Evolutionary conservation across 2,888 invertebrate species (phyloP).

Genomic region (Dynastes maya): DNA sequence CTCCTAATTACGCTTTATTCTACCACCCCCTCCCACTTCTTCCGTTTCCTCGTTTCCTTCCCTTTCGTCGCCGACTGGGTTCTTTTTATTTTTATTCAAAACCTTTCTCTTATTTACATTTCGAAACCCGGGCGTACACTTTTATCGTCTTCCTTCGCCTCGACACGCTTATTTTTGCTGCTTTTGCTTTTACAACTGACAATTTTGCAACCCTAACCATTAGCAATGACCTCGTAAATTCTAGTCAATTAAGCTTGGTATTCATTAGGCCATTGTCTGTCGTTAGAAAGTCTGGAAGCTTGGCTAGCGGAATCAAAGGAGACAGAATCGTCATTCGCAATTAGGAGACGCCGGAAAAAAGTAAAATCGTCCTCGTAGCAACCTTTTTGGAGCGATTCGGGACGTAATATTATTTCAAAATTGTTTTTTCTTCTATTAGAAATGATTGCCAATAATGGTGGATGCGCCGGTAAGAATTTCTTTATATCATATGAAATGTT

Average conservation of each 20-base stretch:
- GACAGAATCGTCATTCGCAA: not conserved
- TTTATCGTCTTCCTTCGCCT: not conserved
- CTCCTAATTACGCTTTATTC: slow-evolving; percentile 6
- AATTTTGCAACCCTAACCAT: slow-evolving; percentile 28
- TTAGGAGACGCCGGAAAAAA: not conserved
- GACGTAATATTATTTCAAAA: not conserved
- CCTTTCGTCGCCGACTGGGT: not conserved
- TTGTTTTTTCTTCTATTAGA: not conserved
- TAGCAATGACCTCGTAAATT: slow-evolving; percentile 38
- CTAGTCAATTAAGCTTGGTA: slow-evolving; percentile 29
- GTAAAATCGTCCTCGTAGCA: not conserved
- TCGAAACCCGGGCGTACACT: not conserved
- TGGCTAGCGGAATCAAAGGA: slow-evolving; percentile 4
- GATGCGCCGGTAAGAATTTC: no score
- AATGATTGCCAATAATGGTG: no score
- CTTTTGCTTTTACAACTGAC: slow-evolving; percentile 26
- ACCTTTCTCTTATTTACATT: slow-evolving; percentile 13
- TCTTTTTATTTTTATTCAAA: slow-evolving; percentile 13
- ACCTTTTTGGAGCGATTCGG: not conserved
- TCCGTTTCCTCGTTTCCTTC: not conserved
- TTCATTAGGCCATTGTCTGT: slow-evolving; percentile 34
- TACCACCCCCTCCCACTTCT: not conserved
- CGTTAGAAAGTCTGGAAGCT: slow-evolving; percentile 10
- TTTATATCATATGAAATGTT: no score
- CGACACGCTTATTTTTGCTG: slow-evolving; percentile 13